Evolutionary conservation across 2,888 invertebrate genomes (phyloP).

Genomic region (Protophormia terraenovae): DNA sequence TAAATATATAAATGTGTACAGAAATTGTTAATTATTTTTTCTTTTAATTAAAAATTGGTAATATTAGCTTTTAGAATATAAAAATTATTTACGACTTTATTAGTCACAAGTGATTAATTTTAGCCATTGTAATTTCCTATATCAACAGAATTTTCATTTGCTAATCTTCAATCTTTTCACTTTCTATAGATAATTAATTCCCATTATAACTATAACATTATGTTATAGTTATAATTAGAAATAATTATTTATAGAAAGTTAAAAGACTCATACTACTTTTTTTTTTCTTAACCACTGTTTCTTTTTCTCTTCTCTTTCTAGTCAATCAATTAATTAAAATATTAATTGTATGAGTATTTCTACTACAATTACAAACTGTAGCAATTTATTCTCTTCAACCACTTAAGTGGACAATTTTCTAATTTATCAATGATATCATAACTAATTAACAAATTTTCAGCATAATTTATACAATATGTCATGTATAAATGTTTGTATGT

Average conservation of each 20-base stretch:
- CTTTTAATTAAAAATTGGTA: too few species aligned
- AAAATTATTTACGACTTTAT: background rate
- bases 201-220: too few species aligned
- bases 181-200: too few species aligned
- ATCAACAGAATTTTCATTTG: background rate
- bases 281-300: background rate
- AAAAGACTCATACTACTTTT: background rate
- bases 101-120: background rate
- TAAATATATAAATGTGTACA: too few species aligned
- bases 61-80: background rate
- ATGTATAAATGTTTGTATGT: background rate
- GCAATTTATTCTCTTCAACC: conserved; percentile 17
- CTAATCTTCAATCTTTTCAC: too few species aligned
- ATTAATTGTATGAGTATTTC: background rate
- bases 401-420: conserved; percentile 47
- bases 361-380: background rate
- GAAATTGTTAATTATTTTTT: too few species aligned
- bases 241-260: too few species aligned
- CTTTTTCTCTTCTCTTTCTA: background rate
- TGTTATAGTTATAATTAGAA: too few species aligned
- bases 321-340: conserved; percentile 25
- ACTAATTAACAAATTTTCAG: conserved; percentile 43
- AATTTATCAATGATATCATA: conserved; percentile 39
- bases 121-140: too few species aligned
- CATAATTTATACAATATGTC: background rate